Evolutionary conservation across 2,888 invertebrate genomes (phyloP), one percentile per base, ranked within the genome.

Genomic region (Deroplatys truncata): DNA sequence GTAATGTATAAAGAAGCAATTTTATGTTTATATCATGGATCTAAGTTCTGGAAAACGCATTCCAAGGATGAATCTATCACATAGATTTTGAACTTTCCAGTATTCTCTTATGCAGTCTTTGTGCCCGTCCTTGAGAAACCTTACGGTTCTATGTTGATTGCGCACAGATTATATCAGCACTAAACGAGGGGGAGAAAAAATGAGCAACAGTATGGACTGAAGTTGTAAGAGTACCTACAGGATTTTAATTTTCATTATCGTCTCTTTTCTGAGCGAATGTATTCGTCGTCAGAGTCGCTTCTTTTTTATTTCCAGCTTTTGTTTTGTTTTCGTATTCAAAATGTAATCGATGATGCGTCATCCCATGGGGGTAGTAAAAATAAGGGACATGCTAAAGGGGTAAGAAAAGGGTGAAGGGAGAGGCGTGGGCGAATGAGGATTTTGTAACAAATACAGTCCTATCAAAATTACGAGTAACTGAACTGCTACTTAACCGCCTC

Each of bases 321-420:
- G 31, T 87, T 31, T 87, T 87, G 83, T 87, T 87, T 87, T 83
- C 85, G 83, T 90, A 87, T 88, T 82, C 82, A 90, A 89, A 90
- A 88, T 88, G 88, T 88, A 89, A 90, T 90, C 90, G 89, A 90
- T 90, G 90, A 90, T 90, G 90, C 90, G 90, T 90, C 90, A 90
- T 90, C 89, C 85, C 85, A 89, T 89, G 87, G n/a, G 90, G 90
- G 88, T 90, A 86, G 90, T 90, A 90, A 90, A 90, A 90, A 90
- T 90, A 88, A 86, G 84, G 89, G 85, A 85, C 85, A 85, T 82
- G 85, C n/a, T 89, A 85, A 84, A 88, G 84, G 86, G 83, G 90
- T 83, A 72, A 84, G 88, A 82, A 88, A 85, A 85, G 56, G 20
- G 20, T 72, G 56, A 29, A 43, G 82, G 88, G 31, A 56, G 72